phyloP scores from a whole-genome alignment of 2,888 invertebrate species.

The Epiperipatus broadwayi region DNA sequence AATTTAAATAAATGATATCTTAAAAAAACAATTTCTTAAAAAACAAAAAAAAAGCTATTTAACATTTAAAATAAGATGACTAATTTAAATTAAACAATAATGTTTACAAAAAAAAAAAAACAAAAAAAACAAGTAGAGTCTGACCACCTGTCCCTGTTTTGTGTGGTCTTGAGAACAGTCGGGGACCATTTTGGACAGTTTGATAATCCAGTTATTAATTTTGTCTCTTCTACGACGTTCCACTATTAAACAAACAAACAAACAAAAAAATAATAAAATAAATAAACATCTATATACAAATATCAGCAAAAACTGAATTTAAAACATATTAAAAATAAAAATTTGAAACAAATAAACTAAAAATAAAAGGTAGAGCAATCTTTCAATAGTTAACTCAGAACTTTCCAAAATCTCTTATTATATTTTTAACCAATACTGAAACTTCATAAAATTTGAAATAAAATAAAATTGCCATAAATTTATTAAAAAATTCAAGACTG shows the following conservation, averaged over 20 bases:
- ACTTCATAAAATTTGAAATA: no score
- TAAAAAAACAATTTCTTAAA: no score
- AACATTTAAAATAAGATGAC: neutral
- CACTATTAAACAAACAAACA: conserved; percentile 33
- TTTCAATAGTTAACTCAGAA: no score
- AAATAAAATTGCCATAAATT: no score
- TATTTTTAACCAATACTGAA: no score
- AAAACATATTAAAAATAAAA: conserved; percentile 3
- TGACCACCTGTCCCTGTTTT: conserved; percentile 41
- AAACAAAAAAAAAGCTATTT: conserved; percentile 4
- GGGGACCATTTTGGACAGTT: conserved; percentile 72
- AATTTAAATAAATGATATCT: no score
- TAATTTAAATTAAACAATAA: conserved; percentile 4
- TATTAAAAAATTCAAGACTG: no score
- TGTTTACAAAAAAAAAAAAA: conserved; percentile 6
- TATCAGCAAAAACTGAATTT: no score
- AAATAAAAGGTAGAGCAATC: no score
- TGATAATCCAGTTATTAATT: conserved; percentile 90
- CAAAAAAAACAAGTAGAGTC: conserved; percentile 13
- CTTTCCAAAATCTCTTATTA: no score
- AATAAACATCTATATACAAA: neutral
- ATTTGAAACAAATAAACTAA: conserved; percentile 7
- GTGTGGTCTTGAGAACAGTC: conserved; percentile 38
- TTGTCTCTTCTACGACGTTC: conserved; percentile 80
- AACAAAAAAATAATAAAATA: neutral